These are phyloP conservation scores for Metallyticus violacea DNA, from an alignment of 2,888 invertebrate species.

Conservation along the genomic window DNA sequence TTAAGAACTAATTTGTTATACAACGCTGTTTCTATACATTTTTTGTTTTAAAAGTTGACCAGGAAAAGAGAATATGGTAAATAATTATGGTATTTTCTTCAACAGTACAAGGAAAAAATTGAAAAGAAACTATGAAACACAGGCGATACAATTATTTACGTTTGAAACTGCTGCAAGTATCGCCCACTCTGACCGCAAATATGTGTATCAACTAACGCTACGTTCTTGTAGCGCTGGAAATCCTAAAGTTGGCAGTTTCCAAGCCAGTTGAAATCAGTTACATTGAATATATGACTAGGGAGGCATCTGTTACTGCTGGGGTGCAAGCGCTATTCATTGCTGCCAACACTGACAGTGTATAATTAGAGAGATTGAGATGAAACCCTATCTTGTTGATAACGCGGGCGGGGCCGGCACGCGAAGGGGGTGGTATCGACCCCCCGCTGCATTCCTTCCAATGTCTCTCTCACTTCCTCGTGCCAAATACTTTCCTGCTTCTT, in stretches of 20 bases:
- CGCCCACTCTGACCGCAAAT: too few species aligned
- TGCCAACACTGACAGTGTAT: background rate
- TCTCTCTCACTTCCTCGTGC: background rate
- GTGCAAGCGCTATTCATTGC: background rate
- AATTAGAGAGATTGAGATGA: slow-evolving; percentile 11
- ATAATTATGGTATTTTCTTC: too few species aligned
- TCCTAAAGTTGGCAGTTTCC: background rate
- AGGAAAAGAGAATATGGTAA: too few species aligned
- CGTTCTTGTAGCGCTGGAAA: background rate
- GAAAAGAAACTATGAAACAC: too few species aligned
- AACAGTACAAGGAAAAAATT: too few species aligned
- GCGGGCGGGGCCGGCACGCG: background rate
- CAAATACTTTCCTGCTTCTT: background rate
- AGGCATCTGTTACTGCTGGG: background rate
- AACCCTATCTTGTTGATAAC: background rate
- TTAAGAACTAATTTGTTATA: too few species aligned
- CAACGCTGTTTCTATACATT: too few species aligned
- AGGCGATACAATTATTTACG: too few species aligned
- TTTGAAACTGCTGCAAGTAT: too few species aligned
- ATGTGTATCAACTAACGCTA: too few species aligned
- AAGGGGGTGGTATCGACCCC: slow-evolving; percentile 3
- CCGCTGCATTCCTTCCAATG: background rate
- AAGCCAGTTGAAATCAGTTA: background rate
- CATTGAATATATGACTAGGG: background rate
- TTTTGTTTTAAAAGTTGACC: too few species aligned